A percentile compares a stretch with the other conserved stretches of the same genome.
phyloP scores from a whole-genome alignment of 2,888 invertebrate genomes.

The Latrodectus elegans region DNA sequence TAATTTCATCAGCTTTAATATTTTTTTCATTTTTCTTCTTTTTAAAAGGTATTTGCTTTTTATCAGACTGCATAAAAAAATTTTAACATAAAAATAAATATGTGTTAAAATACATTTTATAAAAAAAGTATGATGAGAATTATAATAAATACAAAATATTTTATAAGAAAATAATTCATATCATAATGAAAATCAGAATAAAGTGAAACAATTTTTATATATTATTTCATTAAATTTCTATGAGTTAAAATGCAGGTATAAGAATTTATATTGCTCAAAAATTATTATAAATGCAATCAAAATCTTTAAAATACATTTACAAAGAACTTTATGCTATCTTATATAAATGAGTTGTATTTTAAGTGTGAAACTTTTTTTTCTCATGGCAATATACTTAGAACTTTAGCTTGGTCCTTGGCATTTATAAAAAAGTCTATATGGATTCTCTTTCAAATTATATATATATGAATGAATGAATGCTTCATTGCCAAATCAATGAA shows the following conservation, averaged over 20 bases:
- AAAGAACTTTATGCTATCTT: no score
- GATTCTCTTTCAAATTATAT: no score
- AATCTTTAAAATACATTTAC: no score
- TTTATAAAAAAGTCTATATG: no score
- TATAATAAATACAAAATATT: neutral
- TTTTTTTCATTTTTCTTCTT: conserved; percentile 23
- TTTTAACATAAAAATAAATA: neutral
- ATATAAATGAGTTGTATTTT: no score
- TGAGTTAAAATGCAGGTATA: neutral
- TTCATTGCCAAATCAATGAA: no score
- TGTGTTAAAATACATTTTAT: neutral
- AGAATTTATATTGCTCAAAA: neutral
- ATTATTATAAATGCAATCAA: no score
- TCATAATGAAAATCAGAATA: neutral
- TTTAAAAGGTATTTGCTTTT: conserved; percentile 16
- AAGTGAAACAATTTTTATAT: neutral
- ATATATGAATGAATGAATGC: no score
- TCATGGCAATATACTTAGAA: no score
- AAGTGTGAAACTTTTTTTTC: no score
- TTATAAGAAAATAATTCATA: neutral
- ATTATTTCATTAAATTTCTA: neutral
- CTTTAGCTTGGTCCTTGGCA: no score
- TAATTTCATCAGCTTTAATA: conserved; percentile 30
- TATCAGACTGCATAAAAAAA: neutral
- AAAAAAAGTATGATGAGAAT: neutral